Conservation (phyloP, 2,888 invertebrate species). For the Scaptomyza polygonia region DNA sequence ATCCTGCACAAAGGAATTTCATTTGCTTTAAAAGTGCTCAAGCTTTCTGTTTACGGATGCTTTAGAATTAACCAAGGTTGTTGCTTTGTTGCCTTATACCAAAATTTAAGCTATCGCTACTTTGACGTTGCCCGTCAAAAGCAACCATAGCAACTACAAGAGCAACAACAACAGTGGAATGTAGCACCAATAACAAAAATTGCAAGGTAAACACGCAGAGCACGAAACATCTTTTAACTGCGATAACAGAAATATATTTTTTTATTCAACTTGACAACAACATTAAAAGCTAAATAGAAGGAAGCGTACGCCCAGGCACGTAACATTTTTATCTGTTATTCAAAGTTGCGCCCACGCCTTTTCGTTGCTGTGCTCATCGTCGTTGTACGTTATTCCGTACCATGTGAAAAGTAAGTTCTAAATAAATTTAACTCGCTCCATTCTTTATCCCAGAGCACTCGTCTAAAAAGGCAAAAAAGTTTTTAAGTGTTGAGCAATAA, state of each 20-base stretch:
- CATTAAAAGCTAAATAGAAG: constrained; percentile 45
- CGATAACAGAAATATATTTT: constrained; percentile 75
- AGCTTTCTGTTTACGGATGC: constrained; percentile 27
- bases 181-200: constrained; percentile 33
- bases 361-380: constrained; percentile 26
- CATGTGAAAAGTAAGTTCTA: constrained; percentile 43
- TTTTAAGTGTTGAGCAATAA: constrained; percentile 78
- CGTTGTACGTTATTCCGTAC: constrained; percentile 17
- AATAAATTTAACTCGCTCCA: constrained; percentile 50
- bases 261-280: constrained; percentile 64
- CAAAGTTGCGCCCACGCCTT: constrained; percentile 64
- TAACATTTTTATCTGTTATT: constrained; percentile 77
- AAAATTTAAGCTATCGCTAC: constrained; percentile 26
- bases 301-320: constrained; percentile 57
- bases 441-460: not conserved
- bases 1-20: constrained; percentile 36
- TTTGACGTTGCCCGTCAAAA: constrained; percentile 50
- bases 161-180: constrained; percentile 20
- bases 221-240: constrained; percentile 74
- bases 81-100: constrained; percentile 37
- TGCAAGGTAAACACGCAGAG: constrained; percentile 69
- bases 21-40: constrained; percentile 29
- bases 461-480: constrained; percentile 46
- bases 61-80: constrained; percentile 47
- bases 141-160: constrained; percentile 11